Evolutionary conservation across 2,797 vertebrate genomes (phyloP).

Genomic region (Clangula hyemalis): DNA sequence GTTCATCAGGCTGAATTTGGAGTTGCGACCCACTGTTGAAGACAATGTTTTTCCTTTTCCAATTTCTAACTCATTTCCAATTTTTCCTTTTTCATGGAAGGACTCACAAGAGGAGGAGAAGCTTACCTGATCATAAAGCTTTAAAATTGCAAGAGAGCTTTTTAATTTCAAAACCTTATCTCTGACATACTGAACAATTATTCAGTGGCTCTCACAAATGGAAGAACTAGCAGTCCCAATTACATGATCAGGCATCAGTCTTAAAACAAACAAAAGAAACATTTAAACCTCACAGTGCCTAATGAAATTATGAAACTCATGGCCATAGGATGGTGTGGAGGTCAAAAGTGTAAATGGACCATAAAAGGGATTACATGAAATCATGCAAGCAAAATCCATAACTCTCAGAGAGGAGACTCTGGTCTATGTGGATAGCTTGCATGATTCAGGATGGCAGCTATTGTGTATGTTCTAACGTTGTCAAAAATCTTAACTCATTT

Average conservation of each 20-base stretch:
- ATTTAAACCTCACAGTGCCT: conserved; percentile 26
- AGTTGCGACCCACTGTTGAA: background rate
- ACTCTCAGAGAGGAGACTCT: background rate
- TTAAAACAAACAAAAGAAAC: conserved; percentile 55
- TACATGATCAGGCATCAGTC: conserved; percentile 7
- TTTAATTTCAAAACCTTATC: background rate
- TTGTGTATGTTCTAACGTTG: background rate
- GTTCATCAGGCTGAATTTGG: background rate
- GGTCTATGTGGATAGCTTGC: background rate
- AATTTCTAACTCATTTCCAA: background rate
- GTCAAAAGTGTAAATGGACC: conserved; percentile 60
- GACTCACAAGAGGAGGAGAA: background rate
- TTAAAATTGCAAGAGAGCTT: background rate
- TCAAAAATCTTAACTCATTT: background rate
- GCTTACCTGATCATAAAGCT: background rate
- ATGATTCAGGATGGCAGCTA: conserved; percentile 16
- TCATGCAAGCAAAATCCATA: conserved; percentile 55
- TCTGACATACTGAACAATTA: background rate
- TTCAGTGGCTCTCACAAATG: background rate
- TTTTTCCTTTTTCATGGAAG: background rate
- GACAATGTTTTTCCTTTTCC: background rate
- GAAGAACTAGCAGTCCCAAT: background rate
- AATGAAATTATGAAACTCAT: conserved; percentile 57
- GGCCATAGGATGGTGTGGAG: conserved; percentile 43
- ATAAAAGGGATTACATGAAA: conserved; percentile 61